phyloP scores from a whole-genome alignment of 2,113 vertebrate species.

The Scartelaos histophorus region DNA sequence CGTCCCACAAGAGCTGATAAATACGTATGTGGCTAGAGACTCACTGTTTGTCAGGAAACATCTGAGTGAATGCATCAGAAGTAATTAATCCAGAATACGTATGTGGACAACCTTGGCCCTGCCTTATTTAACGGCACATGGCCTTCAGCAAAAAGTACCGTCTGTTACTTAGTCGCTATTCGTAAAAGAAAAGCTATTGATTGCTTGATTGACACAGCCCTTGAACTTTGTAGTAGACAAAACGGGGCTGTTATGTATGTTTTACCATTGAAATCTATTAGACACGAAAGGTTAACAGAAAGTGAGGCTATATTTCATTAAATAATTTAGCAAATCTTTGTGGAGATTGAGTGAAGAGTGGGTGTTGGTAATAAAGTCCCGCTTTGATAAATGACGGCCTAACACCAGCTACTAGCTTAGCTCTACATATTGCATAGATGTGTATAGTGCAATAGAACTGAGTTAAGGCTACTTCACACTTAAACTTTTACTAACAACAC shows the following conservation, averaged over 20 bases:
- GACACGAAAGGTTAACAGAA: neutral
- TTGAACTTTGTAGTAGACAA: conserved; percentile 27
- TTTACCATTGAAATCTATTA: conserved; percentile 14
- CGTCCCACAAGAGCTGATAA: conserved; percentile 72
- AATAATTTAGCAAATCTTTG: neutral
- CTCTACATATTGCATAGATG: neutral
- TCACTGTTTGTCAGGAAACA: conserved; percentile 47
- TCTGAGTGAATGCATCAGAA: conserved; percentile 71
- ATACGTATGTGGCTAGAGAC: conserved; percentile 71
- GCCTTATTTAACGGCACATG: conserved; percentile 64
- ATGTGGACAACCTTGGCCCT: conserved; percentile 59
- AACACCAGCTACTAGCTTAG: neutral
- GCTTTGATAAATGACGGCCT: neutral
- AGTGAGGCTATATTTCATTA: neutral
- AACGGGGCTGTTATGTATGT: conserved; percentile 29
- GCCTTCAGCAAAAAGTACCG: conserved; percentile 52
- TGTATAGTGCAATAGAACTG: neutral
- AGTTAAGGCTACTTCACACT: neutral
- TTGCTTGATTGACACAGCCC: conserved; percentile 19
- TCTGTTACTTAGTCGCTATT: conserved; percentile 50
- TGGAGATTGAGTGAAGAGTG: neutral
- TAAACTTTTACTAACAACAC: neutral
- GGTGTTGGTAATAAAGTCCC: neutral
- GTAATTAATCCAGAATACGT: conserved; percentile 74
- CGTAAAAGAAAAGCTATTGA: conserved; percentile 28